Base-by-base conservation (phyloP, 2,888 invertebrate genomes). In the Leptogaster cylindrica region DNA sequence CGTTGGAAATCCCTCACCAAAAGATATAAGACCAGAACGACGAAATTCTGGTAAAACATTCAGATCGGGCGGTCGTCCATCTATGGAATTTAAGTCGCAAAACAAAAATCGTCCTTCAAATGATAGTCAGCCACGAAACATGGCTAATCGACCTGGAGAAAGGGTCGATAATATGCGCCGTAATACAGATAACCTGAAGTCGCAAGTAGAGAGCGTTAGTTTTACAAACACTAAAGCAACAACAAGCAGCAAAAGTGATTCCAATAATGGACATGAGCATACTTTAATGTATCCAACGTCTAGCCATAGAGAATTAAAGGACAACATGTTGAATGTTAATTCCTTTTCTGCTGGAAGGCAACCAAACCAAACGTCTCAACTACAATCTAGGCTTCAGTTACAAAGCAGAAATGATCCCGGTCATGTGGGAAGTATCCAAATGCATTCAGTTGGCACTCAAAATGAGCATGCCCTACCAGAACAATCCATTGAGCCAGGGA, bases 401-500 rank as follows among this genome's bases (percentile, higher is more conserved):
- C 70, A 70, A 28, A 66, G 48, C 48, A 63, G 68, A 2, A 80
- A 80, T 67, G 80, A 80, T 71, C 79, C 80, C 10, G 78, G 33
- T 70, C 80, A 80, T 67, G 80, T 80, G 5, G 80, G 80, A n/a
- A 80, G 79, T 58, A 77, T 80, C 2, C 80, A 80, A 74, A 80
- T 80, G 79, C 79, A 80, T 64, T 75, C 80, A n/a, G 67, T 80
- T 51, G 79, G 78, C 27, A 74, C 74, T 27, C 79, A 78, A 68
- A 78, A 76, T 68, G 76, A 75, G 61, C 23, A 36, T 33, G 65
- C 50, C 12, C 25, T 71, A 65, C 74, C 73, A 10, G 75, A 74
- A 23, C 3, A 70, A 71, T 64, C 67, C 65, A 18, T 71, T 69
- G 52, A 76, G 73, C 52, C 77, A 74, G 28, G 71, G 70, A 52